Conservation (phyloP, 2,113 vertebrate species). For the Equus przewalskii region DNA sequence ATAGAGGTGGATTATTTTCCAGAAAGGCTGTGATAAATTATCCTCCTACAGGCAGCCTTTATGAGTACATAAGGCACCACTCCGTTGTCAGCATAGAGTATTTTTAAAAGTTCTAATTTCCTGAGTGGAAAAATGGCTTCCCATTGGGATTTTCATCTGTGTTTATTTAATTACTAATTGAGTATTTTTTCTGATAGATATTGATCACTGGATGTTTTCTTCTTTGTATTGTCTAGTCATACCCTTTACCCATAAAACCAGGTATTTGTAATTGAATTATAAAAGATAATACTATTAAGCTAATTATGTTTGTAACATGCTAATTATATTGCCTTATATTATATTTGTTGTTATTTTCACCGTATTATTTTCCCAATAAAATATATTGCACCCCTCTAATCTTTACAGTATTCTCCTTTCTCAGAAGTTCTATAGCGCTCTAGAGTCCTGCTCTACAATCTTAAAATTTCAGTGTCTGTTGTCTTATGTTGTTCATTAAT, state of each 20-base stretch:
- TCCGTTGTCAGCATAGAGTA: neutral
- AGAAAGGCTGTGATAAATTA: neutral
- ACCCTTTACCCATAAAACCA: neutral
- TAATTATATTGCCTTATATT: neutral
- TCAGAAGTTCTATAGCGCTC: neutral
- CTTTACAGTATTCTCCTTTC: slow-evolving; percentile 20
- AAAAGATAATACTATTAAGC: neutral
- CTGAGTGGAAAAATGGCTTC: neutral
- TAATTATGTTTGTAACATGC: neutral
- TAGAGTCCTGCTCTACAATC: neutral
- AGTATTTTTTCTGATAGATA: neutral
- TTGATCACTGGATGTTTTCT: neutral
- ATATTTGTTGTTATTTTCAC: slow-evolving; percentile 32
- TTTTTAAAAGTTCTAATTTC: neutral
- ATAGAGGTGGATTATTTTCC: neutral
- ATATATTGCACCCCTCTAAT: neutral
- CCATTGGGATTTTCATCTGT: neutral
- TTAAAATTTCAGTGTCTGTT: neutral
- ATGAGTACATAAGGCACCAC: neutral
- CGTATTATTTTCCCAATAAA: neutral
- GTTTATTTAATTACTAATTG: slow-evolving; percentile 46
- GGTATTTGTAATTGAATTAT: neutral
- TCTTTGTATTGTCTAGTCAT: neutral
- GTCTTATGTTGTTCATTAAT: neutral
- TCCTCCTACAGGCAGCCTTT: neutral